These are phyloP conservation scores for Neodiprion pinetum DNA, from an alignment of 1,140 invertebrate species.

Conservation along the genomic window DNA sequence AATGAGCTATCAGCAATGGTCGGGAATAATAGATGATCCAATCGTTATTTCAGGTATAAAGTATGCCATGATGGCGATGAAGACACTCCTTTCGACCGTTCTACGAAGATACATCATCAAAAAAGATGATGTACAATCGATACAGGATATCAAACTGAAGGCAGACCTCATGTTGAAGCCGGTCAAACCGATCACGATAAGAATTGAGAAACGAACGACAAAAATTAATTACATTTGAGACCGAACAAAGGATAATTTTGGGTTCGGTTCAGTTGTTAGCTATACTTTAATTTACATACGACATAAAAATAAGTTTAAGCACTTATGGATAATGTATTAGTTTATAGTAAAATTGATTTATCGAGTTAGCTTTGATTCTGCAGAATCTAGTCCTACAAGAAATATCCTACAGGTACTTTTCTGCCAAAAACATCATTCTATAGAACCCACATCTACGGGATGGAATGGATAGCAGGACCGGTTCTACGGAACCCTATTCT, in stretches of 20 bases:
- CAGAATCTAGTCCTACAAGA: no score
- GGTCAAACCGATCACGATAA: constrained; percentile 29
- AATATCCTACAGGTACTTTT: no score
- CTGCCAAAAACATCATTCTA: no score
- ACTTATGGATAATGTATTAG: no score
- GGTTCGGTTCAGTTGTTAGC: no score
- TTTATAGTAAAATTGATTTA: no score
- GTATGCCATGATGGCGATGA: constrained; percentile 70
- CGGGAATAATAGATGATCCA: background rate
- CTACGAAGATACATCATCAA: constrained; percentile 65
- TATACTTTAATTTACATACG: no score
- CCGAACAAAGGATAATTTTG: background rate
- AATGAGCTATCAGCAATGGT: background rate
- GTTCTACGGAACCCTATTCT: no score
- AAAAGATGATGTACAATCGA: constrained; percentile 36
- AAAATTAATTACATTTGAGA: constrained; percentile 14
- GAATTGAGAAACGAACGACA: constrained; percentile 31
- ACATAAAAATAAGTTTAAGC: no score
- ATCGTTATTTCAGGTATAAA: constrained; percentile 56
- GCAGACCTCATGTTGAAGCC: constrained; percentile 41
- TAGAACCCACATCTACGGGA: no score
- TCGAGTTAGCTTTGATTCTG: no score
- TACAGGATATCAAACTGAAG: constrained; percentile 44
- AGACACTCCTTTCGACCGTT: constrained; percentile 61
- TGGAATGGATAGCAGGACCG: no score